Evolutionary conservation across 2,797 vertebrate species (phyloP).

Genomic region (Cheirogaleus major): DNA sequence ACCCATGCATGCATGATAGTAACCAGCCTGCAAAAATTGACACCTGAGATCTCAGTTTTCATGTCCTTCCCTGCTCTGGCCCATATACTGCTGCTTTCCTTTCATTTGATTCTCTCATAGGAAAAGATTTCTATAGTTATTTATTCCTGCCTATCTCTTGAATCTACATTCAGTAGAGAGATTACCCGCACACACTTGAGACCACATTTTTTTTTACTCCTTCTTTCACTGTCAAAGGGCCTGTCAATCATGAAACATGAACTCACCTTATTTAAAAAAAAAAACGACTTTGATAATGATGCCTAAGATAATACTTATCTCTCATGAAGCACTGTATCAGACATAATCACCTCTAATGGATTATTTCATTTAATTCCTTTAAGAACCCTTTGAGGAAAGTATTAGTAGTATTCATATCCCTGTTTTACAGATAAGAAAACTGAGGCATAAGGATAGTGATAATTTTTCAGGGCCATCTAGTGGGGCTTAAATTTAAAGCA

Average conservation of each 20-base stretch:
- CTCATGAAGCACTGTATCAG: not conserved
- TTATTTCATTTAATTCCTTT: not conserved
- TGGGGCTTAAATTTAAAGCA: not conserved
- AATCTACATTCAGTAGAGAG: not conserved
- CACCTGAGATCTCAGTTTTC: not conserved
- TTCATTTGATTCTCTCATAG: not conserved
- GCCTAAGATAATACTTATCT: not conserved
- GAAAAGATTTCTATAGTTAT: not conserved
- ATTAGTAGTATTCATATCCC: not conserved
- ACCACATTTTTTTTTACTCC: not conserved
- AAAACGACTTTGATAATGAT: not conserved
- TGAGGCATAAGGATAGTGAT: not conserved
- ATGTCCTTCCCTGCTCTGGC: not conserved
- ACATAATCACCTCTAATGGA: not conserved
- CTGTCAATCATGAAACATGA: not conserved
- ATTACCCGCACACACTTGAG: not conserved
- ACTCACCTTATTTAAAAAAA: not conserved
- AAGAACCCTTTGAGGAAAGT: not conserved
- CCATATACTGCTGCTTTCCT: not conserved
- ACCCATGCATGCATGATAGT: not conserved
- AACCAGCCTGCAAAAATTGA: not conserved
- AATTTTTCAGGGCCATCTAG: not conserved
- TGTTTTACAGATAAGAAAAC: slow-evolving; percentile 34
- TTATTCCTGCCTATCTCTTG: not conserved
- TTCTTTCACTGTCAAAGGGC: not conserved